Percentiles rank a stretch among this genome's conserved stretches.
These are phyloP conservation scores for Montipora capitata DNA, from an alignment of 92 coral and sea anemone species.

Conservation along the genomic window DNA sequence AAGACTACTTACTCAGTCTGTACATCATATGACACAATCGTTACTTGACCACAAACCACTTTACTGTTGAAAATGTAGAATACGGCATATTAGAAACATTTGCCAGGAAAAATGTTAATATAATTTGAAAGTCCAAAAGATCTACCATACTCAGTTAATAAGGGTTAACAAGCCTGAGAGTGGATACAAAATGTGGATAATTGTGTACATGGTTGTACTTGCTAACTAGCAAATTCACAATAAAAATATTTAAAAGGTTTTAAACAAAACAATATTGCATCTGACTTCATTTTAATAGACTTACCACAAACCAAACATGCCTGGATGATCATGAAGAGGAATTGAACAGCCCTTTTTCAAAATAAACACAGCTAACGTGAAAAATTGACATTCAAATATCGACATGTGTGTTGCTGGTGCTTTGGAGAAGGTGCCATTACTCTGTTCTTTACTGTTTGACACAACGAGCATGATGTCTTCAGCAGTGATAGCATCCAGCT, in stretches of 20 bases:
- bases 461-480: slow-evolving; percentile 83
- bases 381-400: slow-evolving; percentile 90
- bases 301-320: slow-evolving; percentile 97
- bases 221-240: neutral
- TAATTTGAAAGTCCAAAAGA: too few species aligned
- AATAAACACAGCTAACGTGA: slow-evolving; percentile 95
- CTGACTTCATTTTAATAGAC: neutral
- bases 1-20: slow-evolving; percentile 32
- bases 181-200: too few species aligned
- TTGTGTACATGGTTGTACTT: too few species aligned
- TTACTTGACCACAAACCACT: slow-evolving; percentile 87
- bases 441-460: slow-evolving; percentile 57
- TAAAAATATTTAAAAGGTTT: neutral
- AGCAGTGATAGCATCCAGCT: slow-evolving; percentile 88
- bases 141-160: too few species aligned
- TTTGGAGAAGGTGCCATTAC: slow-evolving; percentile 51
- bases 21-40: slow-evolving; percentile 48
- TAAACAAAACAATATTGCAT: neutral
- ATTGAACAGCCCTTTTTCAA: slow-evolving; percentile 84
- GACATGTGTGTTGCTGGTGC: slow-evolving; percentile 93
- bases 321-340: slow-evolving; percentile 98
- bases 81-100: too few species aligned
- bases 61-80: slow-evolving; percentile 64
- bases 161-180: too few species aligned
- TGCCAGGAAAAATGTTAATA: neutral